Evolutionary conservation across 2,888 invertebrate genomes (phyloP).

Genomic region (Lasioglossum pauxillum): DNA sequence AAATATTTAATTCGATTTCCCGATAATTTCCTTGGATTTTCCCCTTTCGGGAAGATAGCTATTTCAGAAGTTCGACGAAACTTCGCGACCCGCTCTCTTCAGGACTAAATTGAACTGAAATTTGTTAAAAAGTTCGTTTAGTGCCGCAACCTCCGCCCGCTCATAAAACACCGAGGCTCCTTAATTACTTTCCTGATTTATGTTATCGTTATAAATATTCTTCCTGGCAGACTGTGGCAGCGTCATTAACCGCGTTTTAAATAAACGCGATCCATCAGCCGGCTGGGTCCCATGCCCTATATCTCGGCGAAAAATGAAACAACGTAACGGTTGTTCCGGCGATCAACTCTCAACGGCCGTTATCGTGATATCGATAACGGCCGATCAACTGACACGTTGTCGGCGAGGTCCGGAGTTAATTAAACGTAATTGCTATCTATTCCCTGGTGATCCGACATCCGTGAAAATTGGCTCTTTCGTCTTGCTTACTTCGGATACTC

Average conservation of each 20-base stretch:
- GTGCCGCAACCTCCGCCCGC: not conserved
- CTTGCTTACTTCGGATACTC: constrained; percentile 60
- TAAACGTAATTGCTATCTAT: constrained; percentile 74
- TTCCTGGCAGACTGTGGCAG: not conserved
- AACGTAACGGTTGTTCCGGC: not conserved
- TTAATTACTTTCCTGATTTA: constrained; percentile 56
- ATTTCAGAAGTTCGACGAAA: constrained; percentile 14
- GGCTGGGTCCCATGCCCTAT: not conserved
- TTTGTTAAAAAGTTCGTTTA: constrained; percentile 55
- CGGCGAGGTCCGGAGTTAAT: constrained; percentile 67
- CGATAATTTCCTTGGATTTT: not conserved
- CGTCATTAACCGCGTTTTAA: constrained; percentile 28
- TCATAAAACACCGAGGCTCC: constrained; percentile 49
- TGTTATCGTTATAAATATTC: constrained; percentile 48
- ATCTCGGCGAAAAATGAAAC: not conserved
- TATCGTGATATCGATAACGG: constrained; percentile 50
- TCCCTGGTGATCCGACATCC: constrained; percentile 64
- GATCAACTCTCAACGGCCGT: not conserved
- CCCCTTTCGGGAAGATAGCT: not conserved
- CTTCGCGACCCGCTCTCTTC: constrained; percentile 38
- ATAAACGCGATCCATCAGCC: constrained; percentile 9
- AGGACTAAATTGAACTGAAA: constrained; percentile 56
- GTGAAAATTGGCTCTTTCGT: constrained; percentile 68
- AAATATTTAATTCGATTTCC: not conserved
- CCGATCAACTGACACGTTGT: constrained; percentile 61